A percentile compares a stretch with the other conserved stretches of the same genome.
These are phyloP conservation scores for Tachuris rubrigastra DNA, from an alignment of 2,113 vertebrate genomes.

Conservation along the genomic window DNA sequence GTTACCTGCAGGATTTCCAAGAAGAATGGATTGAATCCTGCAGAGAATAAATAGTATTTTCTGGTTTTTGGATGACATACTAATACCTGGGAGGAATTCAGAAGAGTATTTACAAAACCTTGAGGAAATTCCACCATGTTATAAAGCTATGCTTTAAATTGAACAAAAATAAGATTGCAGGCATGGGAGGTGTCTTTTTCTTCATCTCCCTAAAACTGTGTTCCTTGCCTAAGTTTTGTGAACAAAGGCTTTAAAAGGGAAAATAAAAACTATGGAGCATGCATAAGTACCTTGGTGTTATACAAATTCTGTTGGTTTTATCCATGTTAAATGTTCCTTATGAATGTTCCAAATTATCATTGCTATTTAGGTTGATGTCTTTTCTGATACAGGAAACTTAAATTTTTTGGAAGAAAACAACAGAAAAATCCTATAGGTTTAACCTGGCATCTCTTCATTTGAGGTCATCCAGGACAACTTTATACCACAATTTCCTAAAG, in stretches of 20 bases:
- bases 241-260: neutral
- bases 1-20: constrained; percentile 57
- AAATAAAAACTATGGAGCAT: neutral
- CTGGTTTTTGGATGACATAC: constrained; percentile 42
- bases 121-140: constrained; percentile 12
- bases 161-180: neutral
- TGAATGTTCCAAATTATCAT: neutral
- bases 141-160: neutral
- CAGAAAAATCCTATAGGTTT: neutral
- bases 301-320: neutral
- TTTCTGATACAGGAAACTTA: neutral
- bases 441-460: neutral
- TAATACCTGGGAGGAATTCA: constrained; percentile 51
- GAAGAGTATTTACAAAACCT: constrained; percentile 49
- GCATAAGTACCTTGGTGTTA: neutral
- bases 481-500: neutral
- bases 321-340: neutral
- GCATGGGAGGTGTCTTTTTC: neutral
- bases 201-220: neutral
- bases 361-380: neutral
- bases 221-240: neutral
- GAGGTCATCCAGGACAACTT: neutral
- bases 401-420: neutral
- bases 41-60: constrained; percentile 60
- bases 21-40: constrained; percentile 25